Conservation (phyloP, 2,113 vertebrate genomes). For the Notothenia rossii region DNA sequence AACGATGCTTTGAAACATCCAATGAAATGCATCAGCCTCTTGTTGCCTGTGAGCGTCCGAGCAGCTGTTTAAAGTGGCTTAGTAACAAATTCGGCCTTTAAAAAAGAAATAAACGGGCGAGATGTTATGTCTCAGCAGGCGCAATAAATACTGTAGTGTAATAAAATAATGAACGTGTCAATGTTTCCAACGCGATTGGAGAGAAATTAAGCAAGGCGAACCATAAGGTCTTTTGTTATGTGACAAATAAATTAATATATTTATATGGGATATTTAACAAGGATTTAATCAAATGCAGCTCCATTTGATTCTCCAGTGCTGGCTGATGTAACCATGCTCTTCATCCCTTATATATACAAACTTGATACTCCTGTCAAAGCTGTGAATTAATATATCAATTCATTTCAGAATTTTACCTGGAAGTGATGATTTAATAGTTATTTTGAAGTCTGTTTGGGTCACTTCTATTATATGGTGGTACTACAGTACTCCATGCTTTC, state of each 20-base stretch:
- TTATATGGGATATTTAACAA: constrained; percentile 25
- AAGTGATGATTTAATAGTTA: constrained; percentile 17
- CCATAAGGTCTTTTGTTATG: constrained; percentile 45
- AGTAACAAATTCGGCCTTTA: constrained; percentile 46
- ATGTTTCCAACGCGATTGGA: constrained; percentile 66
- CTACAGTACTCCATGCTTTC: constrained; percentile 31
- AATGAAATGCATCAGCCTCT: constrained; percentile 33
- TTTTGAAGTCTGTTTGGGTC: neutral
- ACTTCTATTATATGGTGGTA: constrained; percentile 28
- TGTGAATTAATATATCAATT: neutral
- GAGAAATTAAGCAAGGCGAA: constrained; percentile 22
- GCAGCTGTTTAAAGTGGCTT: constrained; percentile 63
- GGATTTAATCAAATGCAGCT: constrained; percentile 26
- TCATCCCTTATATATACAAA: constrained; percentile 12
- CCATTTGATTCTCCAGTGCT: neutral
- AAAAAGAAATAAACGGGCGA: constrained; percentile 47
- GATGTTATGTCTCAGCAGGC: constrained; percentile 62
- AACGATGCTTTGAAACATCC: constrained; percentile 54
- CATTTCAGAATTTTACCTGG: neutral
- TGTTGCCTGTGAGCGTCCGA: constrained; percentile 46
- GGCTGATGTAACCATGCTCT: constrained; percentile 3
- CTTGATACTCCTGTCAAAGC: constrained; percentile 1
- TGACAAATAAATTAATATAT: constrained; percentile 34
- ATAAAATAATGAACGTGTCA: constrained; percentile 69
- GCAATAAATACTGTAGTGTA: constrained; percentile 63